Conservation (phyloP, 2,797 vertebrate genomes). For the Sebastes dallii region DNA sequence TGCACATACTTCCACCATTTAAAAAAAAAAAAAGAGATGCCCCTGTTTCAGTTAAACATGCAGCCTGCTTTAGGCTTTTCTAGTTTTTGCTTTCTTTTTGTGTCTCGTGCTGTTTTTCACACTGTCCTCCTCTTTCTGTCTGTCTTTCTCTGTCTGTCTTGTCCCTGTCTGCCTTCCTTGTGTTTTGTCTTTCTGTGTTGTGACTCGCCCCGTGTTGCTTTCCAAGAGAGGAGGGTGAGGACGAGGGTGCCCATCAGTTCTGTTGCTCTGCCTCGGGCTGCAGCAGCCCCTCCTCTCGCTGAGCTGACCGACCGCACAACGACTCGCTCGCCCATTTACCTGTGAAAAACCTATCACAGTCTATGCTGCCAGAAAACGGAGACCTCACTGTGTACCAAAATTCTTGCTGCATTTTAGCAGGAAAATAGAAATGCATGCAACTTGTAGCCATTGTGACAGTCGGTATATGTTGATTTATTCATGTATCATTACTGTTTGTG, state of each 20-base stretch:
- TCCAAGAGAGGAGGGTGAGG: conserved; percentile 84
- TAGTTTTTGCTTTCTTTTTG: conserved; percentile 26
- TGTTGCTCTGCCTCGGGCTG: conserved; percentile 92
- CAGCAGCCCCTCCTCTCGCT: conserved; percentile 92
- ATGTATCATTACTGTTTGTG: conserved; percentile 27
- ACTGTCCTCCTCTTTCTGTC: conserved; percentile 28
- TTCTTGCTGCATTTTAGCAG: conserved; percentile 10
- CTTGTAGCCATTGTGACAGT: conserved; percentile 22
- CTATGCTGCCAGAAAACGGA: conserved; percentile 52
- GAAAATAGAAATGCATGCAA: conserved; percentile 43
- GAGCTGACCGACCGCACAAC: conserved; percentile 68
- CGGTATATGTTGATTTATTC: conserved; percentile 23
- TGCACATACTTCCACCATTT: background rate
- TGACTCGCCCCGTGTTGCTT: conserved; percentile 64
- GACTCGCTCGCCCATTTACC: conserved; percentile 49
- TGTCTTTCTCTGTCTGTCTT: conserved; percentile 28
- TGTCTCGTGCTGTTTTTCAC: conserved; percentile 55
- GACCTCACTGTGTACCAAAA: conserved; percentile 51
- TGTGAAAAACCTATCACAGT: conserved; percentile 44
- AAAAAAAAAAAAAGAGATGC: background rate
- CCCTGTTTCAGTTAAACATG: background rate
- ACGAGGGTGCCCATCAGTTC: conserved; percentile 90
- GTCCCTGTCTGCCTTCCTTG: conserved; percentile 19
- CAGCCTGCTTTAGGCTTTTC: background rate
- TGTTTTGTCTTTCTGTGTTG: conserved; percentile 33